These are phyloP conservation scores for Scrobipalpa costella DNA, from an alignment of 2,888 invertebrate genomes.

Conservation along the genomic window DNA sequence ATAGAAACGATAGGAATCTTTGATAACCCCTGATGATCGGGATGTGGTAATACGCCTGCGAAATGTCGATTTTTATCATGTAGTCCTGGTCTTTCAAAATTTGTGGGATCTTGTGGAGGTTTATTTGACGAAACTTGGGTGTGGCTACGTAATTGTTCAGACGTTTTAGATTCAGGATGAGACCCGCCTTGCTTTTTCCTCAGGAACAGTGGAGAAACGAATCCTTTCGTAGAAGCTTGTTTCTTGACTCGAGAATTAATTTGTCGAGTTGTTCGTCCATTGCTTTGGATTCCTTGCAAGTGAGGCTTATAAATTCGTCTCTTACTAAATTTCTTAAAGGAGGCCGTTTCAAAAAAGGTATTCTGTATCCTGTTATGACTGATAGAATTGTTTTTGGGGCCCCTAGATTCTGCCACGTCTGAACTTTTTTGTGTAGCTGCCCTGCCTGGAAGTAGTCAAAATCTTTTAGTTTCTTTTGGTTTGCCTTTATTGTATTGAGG, in stretches of 20 bases:
- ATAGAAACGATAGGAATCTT: background rate
- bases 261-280: too few species aligned
- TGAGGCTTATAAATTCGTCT: background rate
- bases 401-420: conserved; percentile 21
- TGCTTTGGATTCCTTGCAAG: too few species aligned
- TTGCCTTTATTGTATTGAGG: too few species aligned
- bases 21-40: background rate
- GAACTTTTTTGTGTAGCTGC: conserved; percentile 17
- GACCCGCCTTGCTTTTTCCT: background rate
- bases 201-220: too few species aligned
- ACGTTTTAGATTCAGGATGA: conserved; percentile 1
- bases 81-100: background rate
- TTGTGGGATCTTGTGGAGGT: background rate
- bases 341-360: conserved; percentile 25
- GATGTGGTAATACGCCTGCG: background rate
- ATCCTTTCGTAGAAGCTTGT: too few species aligned
- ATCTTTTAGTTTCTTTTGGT: conserved; percentile 12
- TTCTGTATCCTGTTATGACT: conserved; percentile 28
- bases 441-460: conserved; percentile 24
- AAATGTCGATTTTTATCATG: background rate
- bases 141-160: conserved; percentile 1
- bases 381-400: conserved; percentile 25
- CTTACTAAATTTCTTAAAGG: conserved; percentile 11
- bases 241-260: too few species aligned
- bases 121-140: background rate